Evolutionary conservation across 1,140 invertebrate species (phyloP), one percentile per base, ranked within the genome.

Genomic region (Micrasema minimum): DNA sequence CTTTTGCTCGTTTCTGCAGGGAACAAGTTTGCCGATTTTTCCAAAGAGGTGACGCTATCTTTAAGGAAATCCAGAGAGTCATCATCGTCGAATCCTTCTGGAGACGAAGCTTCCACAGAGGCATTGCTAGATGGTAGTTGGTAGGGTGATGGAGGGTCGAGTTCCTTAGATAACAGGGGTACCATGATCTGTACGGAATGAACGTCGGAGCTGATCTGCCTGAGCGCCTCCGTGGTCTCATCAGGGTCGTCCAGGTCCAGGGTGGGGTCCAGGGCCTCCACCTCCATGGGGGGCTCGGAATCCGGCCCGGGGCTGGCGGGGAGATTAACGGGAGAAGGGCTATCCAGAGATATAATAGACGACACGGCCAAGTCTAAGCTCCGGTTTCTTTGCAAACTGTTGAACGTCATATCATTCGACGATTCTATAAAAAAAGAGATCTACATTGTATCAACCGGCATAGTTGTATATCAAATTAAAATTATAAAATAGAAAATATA

Each of bases 281-380:
- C 37, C 11, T 50, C 64, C 46, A 53, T 66, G 26, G 50, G 48
- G 14, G 31, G 35, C 11, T 53, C 35, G 14, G 37, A 45, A 26
- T 53, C 48, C 65, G 53, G 38, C 0, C 7, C 53, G 66, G 81
- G 78, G 9, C 79, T 71, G 14, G 74, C 72, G 45, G 78, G 76
- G 46, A 61, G 20, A 16, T 78, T 80, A 22, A 86, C 86, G 35
- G 87, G 87, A 3, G 87, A 87, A 2, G 87, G 87, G 75, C 85
- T 87, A 77, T 88, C 87, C 74, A 88, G 79, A 26, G 85, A 85
- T 75, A 88, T 88, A 37, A 88, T 83, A 11, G 74, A 75, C 0
- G 74, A 71, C 9, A 71, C 62, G 23, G 70, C 70, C 10, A 61
- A 14, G 16, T 72, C 65, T 2, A 71, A 86, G 9, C 65, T 67